Evolutionary conservation across 2,888 invertebrate species (phyloP).

Genomic region (Spodoptera exigua): DNA sequence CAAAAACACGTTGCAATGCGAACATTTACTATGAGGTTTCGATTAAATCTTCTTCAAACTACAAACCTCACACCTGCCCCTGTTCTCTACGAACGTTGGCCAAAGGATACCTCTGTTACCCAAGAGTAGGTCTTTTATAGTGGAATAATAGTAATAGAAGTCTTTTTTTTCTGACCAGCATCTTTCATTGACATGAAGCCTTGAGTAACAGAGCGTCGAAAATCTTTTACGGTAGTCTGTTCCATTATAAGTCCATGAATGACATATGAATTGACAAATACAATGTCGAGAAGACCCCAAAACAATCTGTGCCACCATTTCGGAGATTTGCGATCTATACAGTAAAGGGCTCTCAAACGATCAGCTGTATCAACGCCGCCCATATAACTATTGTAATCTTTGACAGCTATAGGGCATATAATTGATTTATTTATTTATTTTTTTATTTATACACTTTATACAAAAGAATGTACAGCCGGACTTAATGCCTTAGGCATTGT

Average conservation of each 20-base stretch:
- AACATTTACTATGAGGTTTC: no score
- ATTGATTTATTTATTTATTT: no score
- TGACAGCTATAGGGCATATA: slow-evolving; percentile 32
- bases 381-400: slow-evolving; percentile 53
- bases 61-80: no score
- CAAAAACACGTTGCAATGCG: no score
- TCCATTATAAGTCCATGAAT: slow-evolving; percentile 53
- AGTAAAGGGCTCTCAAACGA: slow-evolving; percentile 63
- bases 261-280: slow-evolving; percentile 55
- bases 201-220: not conserved
- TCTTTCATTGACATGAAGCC: not conserved
- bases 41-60: no score
- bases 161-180: not conserved
- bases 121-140: not conserved
- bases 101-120: no score
- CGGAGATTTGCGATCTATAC: slow-evolving; percentile 63
- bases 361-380: slow-evolving; percentile 62
- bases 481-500: no score
- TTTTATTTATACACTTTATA: no score
- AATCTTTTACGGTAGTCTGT: slow-evolving; percentile 40
- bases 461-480: no score
- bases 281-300: slow-evolving; percentile 47
- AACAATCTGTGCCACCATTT: slow-evolving; percentile 69
- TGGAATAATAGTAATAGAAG: not conserved
- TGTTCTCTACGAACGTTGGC: no score